Evolutionary conservation across 2,113 vertebrate genomes (phyloP).

Genomic region (Shinisaurus crocodilurus): DNA sequence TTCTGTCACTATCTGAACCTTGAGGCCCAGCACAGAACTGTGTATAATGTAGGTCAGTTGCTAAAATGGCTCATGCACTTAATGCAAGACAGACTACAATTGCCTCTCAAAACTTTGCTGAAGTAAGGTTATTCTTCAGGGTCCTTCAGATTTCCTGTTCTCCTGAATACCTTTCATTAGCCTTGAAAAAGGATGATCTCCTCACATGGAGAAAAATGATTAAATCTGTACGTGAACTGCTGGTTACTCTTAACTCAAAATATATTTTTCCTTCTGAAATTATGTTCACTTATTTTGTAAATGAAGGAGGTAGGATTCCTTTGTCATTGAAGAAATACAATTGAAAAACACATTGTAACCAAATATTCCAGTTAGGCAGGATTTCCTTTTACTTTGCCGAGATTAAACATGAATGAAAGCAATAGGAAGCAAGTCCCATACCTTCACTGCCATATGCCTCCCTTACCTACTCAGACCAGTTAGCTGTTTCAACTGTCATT

Average conservation of each 20-base stretch:
- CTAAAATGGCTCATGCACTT: not conserved
- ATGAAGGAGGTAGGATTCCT: slow-evolving; percentile 2
- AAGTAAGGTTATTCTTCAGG: not conserved
- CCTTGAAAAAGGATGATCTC: not conserved
- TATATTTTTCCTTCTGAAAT: slow-evolving; percentile 5
- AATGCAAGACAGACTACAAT: not conserved
- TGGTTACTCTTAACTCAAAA: not conserved
- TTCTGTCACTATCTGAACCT: not conserved
- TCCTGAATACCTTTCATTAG: not conserved
- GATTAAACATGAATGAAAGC: slow-evolving; percentile 46
- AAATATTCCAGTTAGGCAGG: slow-evolving; percentile 37
- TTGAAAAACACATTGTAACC: slow-evolving; percentile 48
- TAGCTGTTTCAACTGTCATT: slow-evolving; percentile 60
- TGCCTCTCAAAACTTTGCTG: not conserved
- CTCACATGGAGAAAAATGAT: not conserved
- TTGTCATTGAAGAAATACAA: slow-evolving; percentile 52
- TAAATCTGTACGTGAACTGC: not conserved
- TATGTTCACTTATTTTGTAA: slow-evolving; percentile 25
- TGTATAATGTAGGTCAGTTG: not conserved
- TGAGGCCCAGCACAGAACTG: not conserved
- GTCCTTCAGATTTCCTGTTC: not conserved
- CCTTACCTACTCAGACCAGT: slow-evolving; percentile 41
- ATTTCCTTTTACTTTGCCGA: slow-evolving; percentile 48
- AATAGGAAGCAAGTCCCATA: slow-evolving; percentile 39
- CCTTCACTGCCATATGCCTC: slow-evolving; percentile 55